Base-by-base conservation (phyloP, 2,888 invertebrate genomes). In the Meloe dianella region DNA sequence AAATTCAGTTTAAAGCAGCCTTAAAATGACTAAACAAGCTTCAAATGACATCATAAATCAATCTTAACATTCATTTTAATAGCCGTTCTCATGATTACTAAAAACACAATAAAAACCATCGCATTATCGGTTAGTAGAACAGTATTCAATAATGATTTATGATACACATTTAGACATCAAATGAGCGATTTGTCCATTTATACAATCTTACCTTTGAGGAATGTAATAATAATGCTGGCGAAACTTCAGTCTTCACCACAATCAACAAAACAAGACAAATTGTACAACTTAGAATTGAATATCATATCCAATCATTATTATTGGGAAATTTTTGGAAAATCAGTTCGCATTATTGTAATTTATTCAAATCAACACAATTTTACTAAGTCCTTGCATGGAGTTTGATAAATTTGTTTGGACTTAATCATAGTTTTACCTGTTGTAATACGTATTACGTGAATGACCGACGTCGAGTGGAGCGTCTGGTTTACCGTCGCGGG, bases 381-480 rank as follows among this genome's bases (percentile, higher is more conserved):
- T 27, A 27, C 4, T 27, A 27, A 27, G 2, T 27, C 17, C 14
- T 14, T 30, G 29, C n/a, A 5, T 20, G 47, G 20, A 47, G 5
- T 7, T 17, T 17, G n/a, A 27, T 35, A 35, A n/a, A 10, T 35
- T 41, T 17, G 41, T 41, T 41, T 17, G 14, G 14, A 1, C 3
- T 35, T 10, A n/a, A 41, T 41, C 61, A 61, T 65, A 22, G 57
- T 57, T 65, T 63, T 67, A 62, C 62, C 67, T 64, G 57, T n/a
- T 29, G 12, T 61, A 65, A 65, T 60, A 68, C 68, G 68, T 63
- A 24, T 64, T 66, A 58, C 65, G 64, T 65, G 68, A 66, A 63
- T 60, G 65, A 66, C 68, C 63, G 66, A 68, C 66, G 68, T 68
- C 68, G 68, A 68, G 38, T 68, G 68, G 47, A 68, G 61, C 68